Percentiles rank a stretch among this genome's conserved stretches.
phyloP scores from a whole-genome alignment of 2,797 vertebrate genomes.

The Mareca penelope region DNA sequence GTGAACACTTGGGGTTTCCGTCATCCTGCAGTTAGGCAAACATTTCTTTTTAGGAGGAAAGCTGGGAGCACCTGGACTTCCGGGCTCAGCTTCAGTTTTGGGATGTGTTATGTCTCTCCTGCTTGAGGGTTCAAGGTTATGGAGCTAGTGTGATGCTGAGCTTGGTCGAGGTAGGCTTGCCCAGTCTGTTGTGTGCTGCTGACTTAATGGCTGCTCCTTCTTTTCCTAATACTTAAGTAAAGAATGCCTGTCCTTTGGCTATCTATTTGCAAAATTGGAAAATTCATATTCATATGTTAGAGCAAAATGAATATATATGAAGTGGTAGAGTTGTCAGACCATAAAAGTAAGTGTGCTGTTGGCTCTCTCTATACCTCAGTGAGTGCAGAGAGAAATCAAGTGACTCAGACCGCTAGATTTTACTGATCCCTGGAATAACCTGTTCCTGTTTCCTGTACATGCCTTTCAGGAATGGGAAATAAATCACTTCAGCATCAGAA shows the following conservation, averaged over 20 bases:
- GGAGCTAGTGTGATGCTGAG: accelerated
- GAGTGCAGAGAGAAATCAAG: neutral
- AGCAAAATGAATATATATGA: conserved; percentile 21
- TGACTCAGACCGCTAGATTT: neutral
- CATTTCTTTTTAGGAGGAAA: neutral
- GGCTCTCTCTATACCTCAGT: neutral
- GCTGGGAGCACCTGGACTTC: neutral
- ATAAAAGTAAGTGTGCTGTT: neutral
- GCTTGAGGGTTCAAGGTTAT: neutral
- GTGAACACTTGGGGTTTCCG: neutral
- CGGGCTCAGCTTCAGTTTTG: neutral
- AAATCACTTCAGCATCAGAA: conserved; percentile 29
- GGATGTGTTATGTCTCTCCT: accelerated
- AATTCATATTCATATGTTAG: neutral
- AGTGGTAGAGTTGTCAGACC: conserved; percentile 45
- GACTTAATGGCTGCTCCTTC: neutral
- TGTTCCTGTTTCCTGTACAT: neutral
- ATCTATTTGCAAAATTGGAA: conserved; percentile 6
- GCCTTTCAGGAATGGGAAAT: neutral
- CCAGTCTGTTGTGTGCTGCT: accelerated
- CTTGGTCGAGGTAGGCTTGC: neutral
- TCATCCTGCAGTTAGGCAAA: neutral
- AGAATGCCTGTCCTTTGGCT: neutral
- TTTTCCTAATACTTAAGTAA: neutral
- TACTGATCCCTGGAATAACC: neutral